Percentiles rank a stretch among this genome's conserved stretches.
These are phyloP conservation scores for Tapera naevia DNA, from an alignment of 2,797 vertebrate species.

Conservation along the genomic window DNA sequence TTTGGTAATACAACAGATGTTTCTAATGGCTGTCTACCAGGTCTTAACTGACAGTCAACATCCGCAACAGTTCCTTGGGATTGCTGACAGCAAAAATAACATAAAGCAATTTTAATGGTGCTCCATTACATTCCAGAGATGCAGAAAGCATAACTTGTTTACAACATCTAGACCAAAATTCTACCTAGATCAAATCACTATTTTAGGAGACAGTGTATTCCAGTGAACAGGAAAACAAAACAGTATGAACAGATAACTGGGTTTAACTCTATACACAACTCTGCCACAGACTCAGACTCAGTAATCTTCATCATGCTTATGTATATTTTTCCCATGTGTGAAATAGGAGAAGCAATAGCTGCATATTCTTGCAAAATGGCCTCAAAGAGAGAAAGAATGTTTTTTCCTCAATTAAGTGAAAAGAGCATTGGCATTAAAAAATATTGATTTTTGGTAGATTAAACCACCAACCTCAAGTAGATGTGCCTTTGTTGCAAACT, in stretches of 20 bases:
- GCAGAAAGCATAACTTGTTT: not conserved
- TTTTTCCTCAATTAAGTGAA: not conserved
- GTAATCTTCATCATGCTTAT: not conserved
- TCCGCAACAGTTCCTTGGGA: not conserved
- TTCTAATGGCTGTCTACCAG: not conserved
- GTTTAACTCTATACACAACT: not conserved
- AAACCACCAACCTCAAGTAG: conserved; percentile 84
- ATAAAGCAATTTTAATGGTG: not conserved
- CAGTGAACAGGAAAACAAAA: not conserved
- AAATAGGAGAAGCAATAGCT: not conserved
- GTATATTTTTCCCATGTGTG: not conserved
- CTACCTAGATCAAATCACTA: not conserved
- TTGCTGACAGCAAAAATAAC: not conserved
- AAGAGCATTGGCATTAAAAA: not conserved
- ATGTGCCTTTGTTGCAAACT: conserved; percentile 88
- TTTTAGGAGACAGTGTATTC: not conserved
- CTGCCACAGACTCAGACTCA: not conserved
- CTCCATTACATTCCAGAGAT: not conserved
- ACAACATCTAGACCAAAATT: not conserved
- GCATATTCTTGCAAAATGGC: not conserved
- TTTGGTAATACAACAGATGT: not conserved
- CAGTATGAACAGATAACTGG: not conserved
- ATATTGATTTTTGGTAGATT: not conserved
- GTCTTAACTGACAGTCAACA: not conserved
- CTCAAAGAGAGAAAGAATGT: not conserved